Percentiles rank a stretch among this genome's conserved stretches.
Evolutionary conservation across 2,113 vertebrate species (phyloP).

Genomic region (Nematolebias whitei): DNA sequence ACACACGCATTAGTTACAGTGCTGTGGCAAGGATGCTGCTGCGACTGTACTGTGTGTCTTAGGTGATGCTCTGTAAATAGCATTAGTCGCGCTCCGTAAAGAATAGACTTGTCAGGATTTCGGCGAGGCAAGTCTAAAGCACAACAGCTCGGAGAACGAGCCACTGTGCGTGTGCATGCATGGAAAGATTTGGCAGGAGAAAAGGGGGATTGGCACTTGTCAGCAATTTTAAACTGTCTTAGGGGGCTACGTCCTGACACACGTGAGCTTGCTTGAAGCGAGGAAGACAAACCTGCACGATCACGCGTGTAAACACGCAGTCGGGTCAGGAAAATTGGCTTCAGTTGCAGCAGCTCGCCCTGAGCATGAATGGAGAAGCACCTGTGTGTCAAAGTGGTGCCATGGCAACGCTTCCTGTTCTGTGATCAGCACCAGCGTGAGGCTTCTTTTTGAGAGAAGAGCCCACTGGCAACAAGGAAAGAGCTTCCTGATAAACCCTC

Average conservation of each 20-base stretch:
- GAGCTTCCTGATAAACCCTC: conserved; percentile 15
- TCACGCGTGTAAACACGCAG: conserved; percentile 9
- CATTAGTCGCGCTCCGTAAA: conserved; percentile 75
- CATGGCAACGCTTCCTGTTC: conserved; percentile 70
- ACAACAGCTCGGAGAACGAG: conserved; percentile 70
- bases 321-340: conserved; percentile 41
- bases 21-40: conserved; percentile 45
- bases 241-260: conserved; percentile 45
- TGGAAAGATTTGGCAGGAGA: conserved; percentile 67
- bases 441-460: conserved; percentile 34
- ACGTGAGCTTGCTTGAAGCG: conserved; percentile 42
- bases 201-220: conserved; percentile 65
- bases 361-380: conserved; percentile 69
- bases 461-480: conserved; percentile 41
- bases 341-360: conserved; percentile 53
- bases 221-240: conserved; percentile 68
- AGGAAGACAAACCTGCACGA: conserved; percentile 31
- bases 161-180: conserved; percentile 45
- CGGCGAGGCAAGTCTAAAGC: conserved; percentile 64
- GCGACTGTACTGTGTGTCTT: conserved; percentile 66
- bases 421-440: conserved; percentile 61
- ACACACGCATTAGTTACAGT: conserved; percentile 69
- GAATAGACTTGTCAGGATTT: conserved; percentile 78
- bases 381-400: conserved; percentile 68
- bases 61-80: conserved; percentile 72